Conservation (phyloP, 1,140 invertebrate species). For the Drosophila pruinosa region DNA sequence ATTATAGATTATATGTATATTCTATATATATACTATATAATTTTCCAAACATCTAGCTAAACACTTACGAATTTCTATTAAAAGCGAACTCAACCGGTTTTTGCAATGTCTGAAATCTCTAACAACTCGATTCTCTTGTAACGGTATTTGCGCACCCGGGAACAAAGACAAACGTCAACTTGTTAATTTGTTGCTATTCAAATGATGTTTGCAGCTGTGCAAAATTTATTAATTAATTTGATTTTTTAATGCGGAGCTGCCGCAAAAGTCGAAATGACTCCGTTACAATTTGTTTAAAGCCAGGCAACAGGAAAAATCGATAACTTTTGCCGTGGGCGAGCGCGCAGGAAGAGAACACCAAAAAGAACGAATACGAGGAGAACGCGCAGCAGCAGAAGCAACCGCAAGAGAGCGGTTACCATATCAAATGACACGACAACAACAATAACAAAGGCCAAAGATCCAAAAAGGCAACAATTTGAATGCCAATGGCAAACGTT, state of each 20-base stretch:
- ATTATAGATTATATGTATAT: constrained; percentile 10
- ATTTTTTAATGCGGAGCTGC: constrained; percentile 27
- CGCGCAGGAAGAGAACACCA: constrained; percentile 9
- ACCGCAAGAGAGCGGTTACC: neutral
- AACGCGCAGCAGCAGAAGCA: constrained; percentile 6
- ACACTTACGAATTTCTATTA: constrained; percentile 29
- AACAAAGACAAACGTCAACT: neutral
- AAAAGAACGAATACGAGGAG: neutral
- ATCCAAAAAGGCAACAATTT: constrained; percentile 14
- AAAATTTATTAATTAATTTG: constrained; percentile 11
- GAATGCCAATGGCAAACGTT: constrained; percentile 32
- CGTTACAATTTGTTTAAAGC: constrained; percentile 18
- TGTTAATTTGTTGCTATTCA: neutral
- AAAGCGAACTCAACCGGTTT: constrained; percentile 22
- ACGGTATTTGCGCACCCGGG: neutral
- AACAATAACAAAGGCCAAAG: neutral
- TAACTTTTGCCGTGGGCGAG: constrained; percentile 44
- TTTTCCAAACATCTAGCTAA: neutral
- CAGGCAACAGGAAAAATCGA: constrained; percentile 65
- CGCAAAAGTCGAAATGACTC: constrained; percentile 24
- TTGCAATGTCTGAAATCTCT: constrained; percentile 4
- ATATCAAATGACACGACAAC: neutral
- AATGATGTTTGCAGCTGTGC: neutral
- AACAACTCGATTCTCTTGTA: neutral
- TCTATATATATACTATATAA: constrained; percentile 2